A percentile compares a stretch with the other conserved stretches of the same genome.
Evolutionary conservation across 2,113 vertebrate genomes (phyloP).

Genomic region (Plecotus auritus): DNA sequence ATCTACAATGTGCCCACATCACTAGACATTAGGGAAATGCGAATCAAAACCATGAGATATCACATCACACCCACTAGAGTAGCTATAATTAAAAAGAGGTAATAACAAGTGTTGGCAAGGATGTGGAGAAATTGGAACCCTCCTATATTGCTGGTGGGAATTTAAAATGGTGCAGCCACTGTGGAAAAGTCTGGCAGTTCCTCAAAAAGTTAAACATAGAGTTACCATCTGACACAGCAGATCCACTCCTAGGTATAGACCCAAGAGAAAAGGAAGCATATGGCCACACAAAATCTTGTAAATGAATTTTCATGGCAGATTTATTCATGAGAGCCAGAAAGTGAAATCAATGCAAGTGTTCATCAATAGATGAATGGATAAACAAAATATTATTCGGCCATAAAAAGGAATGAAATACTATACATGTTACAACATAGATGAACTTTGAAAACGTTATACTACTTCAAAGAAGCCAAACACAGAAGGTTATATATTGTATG

Average conservation of each 20-base stretch:
- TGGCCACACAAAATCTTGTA: neutral
- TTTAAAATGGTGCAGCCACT: neutral
- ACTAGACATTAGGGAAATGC: neutral
- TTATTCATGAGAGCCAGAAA: neutral
- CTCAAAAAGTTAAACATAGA: slow-evolving; percentile 6
- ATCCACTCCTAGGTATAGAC: neutral
- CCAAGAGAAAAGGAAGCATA: neutral
- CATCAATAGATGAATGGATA: neutral
- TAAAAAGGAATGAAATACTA: neutral
- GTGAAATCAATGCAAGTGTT: neutral
- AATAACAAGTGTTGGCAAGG: neutral
- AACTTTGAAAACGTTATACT: neutral
- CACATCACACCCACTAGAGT: neutral
- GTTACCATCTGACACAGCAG: neutral
- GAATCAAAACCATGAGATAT: neutral
- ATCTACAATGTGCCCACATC: neutral
- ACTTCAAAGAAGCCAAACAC: neutral
- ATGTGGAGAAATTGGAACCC: neutral
- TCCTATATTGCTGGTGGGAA: neutral
- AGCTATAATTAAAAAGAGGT: neutral
- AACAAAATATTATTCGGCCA: neutral
- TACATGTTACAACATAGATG: neutral
- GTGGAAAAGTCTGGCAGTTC: neutral
- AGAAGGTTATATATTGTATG: neutral
- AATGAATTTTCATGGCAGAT: neutral